These are phyloP conservation scores for Colletes latitarsis DNA, from an alignment of 1,140 invertebrate species.

Conservation along the genomic window DNA sequence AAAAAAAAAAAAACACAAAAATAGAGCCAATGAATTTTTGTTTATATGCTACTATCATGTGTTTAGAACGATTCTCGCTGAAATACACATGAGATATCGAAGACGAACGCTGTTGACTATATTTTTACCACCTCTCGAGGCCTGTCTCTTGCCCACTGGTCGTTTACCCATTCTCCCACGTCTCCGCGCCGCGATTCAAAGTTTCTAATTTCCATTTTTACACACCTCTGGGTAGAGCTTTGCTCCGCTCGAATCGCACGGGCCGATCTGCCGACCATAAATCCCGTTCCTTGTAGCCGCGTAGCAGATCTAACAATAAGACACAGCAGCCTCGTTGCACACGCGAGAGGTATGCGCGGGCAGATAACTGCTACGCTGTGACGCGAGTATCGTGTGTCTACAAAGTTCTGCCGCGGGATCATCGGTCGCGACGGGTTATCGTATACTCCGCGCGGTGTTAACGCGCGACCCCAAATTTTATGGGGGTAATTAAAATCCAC, in stretches of 20 bases:
- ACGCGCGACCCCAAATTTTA: constrained; percentile 3
- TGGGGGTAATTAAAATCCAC: constrained; percentile 10
- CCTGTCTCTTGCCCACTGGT: no score
- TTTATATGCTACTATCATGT: no score
- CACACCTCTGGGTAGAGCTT: not conserved
- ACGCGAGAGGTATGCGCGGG: constrained; percentile 2
- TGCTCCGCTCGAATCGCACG: not conserved
- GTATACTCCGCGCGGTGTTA: not conserved
- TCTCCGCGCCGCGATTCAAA: no score
- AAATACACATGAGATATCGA: no score
- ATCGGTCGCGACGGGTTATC: not conserved
- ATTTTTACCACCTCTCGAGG: no score
- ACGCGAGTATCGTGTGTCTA: not conserved
- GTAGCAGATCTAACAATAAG: constrained; percentile 1
- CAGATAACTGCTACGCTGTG: not conserved
- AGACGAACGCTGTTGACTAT: no score
- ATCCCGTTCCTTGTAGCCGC: not conserved
- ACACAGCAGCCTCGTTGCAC: not conserved
- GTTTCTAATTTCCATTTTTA: constrained; percentile 13
- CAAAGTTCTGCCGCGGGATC: constrained; percentile 9
- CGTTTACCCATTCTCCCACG: no score
- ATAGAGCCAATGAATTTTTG: no score
- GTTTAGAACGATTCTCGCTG: no score
- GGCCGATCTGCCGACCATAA: not conserved
- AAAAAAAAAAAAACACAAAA: no score